Conservation (phyloP, 2,113 vertebrate species). For the Muntiacus muntjak region DNA sequence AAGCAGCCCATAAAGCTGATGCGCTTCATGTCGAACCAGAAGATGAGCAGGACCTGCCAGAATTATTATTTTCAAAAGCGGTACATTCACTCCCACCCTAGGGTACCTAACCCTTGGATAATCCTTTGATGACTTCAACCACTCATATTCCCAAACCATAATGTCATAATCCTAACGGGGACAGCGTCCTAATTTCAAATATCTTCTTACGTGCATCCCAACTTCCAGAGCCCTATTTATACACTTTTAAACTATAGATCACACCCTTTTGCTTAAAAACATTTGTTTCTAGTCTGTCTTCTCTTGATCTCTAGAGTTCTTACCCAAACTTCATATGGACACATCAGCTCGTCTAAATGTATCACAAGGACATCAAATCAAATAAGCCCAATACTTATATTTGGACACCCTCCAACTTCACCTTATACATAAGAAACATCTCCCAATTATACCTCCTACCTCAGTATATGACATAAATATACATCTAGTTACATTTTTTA, state of each 20-base stretch:
- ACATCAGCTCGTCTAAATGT: background rate
- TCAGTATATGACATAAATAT: background rate
- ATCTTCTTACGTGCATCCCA: background rate
- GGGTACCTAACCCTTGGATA: background rate
- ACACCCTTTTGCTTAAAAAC: background rate
- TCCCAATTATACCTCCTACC: background rate
- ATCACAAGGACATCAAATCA: background rate
- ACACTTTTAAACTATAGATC: background rate
- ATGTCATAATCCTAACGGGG: background rate
- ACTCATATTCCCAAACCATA: background rate
- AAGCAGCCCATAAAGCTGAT: constrained; percentile 63
- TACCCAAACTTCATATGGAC: background rate
- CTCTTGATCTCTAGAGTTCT: background rate
- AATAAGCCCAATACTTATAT: background rate
- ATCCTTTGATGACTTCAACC: background rate
- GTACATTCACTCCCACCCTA: background rate
- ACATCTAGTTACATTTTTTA: background rate
- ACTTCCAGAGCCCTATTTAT: background rate
- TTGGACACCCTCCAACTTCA: background rate
- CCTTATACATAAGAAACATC: background rate
- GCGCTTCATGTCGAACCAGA: constrained; percentile 64
- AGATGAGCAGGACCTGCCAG: constrained; percentile 66
- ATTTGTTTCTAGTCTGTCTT: background rate
- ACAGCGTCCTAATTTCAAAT: background rate
- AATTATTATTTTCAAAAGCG: constrained; percentile 31